phyloP scores from a whole-genome alignment of 2,888 invertebrate genomes.

The Habrosyne pyritoides region DNA sequence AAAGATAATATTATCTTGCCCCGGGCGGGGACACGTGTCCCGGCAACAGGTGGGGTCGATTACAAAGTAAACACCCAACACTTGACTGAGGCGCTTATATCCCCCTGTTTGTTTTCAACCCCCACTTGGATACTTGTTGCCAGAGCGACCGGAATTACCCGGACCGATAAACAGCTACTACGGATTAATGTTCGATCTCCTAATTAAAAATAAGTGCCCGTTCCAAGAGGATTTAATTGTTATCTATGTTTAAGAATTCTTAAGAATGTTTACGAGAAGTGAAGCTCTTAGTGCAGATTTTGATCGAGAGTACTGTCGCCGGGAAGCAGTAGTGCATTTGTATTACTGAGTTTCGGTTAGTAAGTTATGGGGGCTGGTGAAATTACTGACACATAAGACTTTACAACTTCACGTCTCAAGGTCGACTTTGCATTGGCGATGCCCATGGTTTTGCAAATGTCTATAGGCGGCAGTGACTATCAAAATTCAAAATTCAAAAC shows the following conservation, averaged over 20 bases:
- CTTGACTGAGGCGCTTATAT: neutral
- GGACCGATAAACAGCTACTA: neutral
- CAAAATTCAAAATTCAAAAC: too few species aligned
- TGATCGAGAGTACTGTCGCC: too few species aligned
- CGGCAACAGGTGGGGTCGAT: constrained; percentile 24
- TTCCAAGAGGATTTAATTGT: neutral
- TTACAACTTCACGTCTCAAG: too few species aligned
- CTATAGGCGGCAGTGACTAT: too few species aligned
- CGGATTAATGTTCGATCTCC: neutral
- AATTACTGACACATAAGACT: too few species aligned
- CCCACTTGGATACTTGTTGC: neutral
- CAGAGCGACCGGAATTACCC: neutral
- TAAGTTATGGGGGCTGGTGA: too few species aligned
- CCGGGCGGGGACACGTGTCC: constrained; percentile 16
- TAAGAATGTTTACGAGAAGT: neutral
- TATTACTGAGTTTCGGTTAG: too few species aligned
- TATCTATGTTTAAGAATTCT: neutral
- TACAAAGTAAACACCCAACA: neutral
- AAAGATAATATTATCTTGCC: constrained; percentile 23
- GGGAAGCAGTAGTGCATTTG: too few species aligned
- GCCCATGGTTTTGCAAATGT: too few species aligned
- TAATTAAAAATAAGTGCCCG: neutral
- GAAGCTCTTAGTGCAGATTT: too few species aligned
- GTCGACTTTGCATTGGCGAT: too few species aligned
- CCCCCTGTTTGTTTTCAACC: neutral